A percentile compares a stretch with the other conserved stretches of the same genome.
These are phyloP conservation scores for Mesembrinibis cayennensis DNA, from an alignment of 2,113 vertebrate species.

Conservation along the genomic window DNA sequence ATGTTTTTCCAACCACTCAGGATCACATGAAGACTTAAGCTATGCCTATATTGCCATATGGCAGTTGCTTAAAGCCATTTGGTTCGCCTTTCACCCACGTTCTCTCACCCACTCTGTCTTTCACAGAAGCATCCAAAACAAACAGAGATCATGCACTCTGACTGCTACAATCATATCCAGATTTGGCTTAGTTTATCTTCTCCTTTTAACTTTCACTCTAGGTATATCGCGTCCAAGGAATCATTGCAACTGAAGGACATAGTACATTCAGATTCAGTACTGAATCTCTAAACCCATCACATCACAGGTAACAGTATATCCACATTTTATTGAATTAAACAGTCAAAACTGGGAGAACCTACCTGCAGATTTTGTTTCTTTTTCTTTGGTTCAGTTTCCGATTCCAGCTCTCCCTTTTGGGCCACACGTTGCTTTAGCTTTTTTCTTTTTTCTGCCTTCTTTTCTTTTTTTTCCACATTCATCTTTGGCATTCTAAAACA, in stretches of 20 bases:
- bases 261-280: too few relatives aligned
- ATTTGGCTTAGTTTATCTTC: not conserved
- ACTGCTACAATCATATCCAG: not conserved
- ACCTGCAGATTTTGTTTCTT: conserved; percentile 31
- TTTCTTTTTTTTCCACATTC: not conserved
- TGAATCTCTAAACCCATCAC: not conserved
- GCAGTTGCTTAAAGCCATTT: not conserved
- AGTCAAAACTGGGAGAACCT: not conserved
- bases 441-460: conserved; percentile 41
- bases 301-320: not conserved
- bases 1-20: not conserved
- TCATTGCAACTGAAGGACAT: not conserved
- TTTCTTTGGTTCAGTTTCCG: not conserved
- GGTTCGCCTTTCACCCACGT: not conserved
- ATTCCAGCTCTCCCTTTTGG: not conserved
- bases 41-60: not conserved
- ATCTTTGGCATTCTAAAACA: conserved; percentile 52
- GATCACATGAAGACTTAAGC: conserved; percentile 11
- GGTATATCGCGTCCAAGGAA: not conserved
- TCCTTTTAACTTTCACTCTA: not conserved
- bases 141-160: not conserved
- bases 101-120: not conserved
- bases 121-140: not conserved
- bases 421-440: not conserved
- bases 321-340: not conserved